Conservation (phyloP, 2,113 vertebrate species). For the Ellobius talpinus region DNA sequence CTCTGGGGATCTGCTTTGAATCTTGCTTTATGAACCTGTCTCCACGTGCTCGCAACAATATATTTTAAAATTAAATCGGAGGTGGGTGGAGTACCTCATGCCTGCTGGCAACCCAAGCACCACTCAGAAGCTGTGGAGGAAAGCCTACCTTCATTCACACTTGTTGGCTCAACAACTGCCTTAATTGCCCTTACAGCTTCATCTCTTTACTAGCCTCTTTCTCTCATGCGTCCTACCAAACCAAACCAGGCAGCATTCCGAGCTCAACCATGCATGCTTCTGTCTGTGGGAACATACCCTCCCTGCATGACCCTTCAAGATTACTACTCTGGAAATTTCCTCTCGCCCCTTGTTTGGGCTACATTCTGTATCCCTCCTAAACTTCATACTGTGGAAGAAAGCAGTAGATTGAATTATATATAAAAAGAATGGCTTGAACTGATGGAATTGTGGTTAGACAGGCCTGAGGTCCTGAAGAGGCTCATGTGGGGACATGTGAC, state of each 20-base stretch:
- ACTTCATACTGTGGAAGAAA: neutral
- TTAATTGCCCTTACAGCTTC: neutral
- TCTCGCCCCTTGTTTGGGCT: neutral
- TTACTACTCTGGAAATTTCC: neutral
- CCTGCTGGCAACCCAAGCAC: neutral
- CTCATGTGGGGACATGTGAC: neutral
- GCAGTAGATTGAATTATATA: neutral
- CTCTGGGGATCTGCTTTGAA: neutral
- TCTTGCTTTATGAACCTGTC: neutral
- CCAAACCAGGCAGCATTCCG: neutral
- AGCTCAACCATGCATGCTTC: neutral
- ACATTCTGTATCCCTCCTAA: neutral
- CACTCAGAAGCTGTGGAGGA: neutral
- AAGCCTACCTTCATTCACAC: neutral
- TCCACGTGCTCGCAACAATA: neutral
- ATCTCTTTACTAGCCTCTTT: neutral
- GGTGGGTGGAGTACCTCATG: neutral
- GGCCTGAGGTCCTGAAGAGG: neutral
- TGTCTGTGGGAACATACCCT: neutral
- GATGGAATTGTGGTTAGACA: too few species aligned
- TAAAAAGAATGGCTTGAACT: neutral
- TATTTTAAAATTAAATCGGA: conserved; percentile 38
- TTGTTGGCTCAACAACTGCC: neutral
- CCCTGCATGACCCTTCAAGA: neutral
- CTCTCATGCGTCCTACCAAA: neutral